These are phyloP conservation scores for Zelleria hepariella DNA, from an alignment of 2,888 invertebrate species.

Conservation along the genomic window DNA sequence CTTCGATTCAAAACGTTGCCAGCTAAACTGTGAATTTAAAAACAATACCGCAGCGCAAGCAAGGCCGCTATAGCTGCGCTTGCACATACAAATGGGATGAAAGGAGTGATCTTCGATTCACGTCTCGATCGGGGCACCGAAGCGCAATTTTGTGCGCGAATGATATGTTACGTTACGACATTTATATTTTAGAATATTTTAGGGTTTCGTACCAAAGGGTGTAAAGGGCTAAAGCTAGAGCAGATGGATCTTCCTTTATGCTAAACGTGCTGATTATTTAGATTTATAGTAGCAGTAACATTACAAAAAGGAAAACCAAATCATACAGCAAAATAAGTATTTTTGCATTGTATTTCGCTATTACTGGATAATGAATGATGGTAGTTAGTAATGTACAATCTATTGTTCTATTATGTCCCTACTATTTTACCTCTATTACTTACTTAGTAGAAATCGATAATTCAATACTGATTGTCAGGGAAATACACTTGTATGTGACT, in stretches of 20 bases:
- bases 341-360: not conserved
- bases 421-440: not conserved
- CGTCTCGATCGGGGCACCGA: not conserved
- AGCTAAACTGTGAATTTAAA: not conserved
- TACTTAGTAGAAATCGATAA: not conserved
- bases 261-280: no score
- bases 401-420: not conserved
- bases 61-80: not conserved
- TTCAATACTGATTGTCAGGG: not conserved
- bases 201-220: no score
- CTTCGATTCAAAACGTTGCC: not conserved
- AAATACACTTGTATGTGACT: not conserved
- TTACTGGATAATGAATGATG: not conserved
- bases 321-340: no score
- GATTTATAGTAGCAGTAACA: no score
- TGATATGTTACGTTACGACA: not conserved
- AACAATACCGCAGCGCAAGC: not conserved
- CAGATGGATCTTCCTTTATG: no score
- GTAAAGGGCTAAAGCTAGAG: no score
- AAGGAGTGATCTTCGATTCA: slow-evolving; percentile 1
- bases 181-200: not conserved
- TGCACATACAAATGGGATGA: slow-evolving; percentile 2
- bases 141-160: slow-evolving; percentile 4
- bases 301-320: no score
- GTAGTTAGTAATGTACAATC: not conserved